Evolutionary conservation across 2,113 vertebrate genomes (phyloP).

Genomic region (Protobothrops flavoviridis): DNA sequence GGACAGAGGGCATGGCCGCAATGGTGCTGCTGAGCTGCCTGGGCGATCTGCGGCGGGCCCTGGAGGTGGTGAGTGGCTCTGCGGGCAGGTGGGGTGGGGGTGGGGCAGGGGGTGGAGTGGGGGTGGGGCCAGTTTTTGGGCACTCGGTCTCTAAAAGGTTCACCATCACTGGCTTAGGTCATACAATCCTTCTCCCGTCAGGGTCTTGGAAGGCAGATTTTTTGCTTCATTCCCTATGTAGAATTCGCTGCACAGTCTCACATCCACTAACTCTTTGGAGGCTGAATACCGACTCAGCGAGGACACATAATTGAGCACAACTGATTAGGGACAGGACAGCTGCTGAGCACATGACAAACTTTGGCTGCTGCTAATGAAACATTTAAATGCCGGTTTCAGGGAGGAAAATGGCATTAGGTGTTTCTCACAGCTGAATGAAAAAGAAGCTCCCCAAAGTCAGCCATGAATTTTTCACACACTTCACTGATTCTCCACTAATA

Average conservation of each 20-base stretch:
- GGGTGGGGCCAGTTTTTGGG: too few relatives aligned
- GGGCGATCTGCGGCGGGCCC: too few relatives aligned
- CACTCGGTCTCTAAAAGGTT: too few relatives aligned
- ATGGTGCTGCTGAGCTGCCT: too few relatives aligned
- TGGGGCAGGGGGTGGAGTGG: too few relatives aligned
- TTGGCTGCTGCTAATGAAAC: constrained; percentile 3
- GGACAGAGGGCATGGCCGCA: too few relatives aligned
- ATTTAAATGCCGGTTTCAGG: constrained; percentile 14
- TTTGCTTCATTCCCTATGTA: fast-evolving
- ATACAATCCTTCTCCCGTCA: not conserved
- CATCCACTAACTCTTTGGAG: not conserved
- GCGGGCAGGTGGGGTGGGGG: too few relatives aligned
- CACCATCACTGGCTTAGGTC: not conserved
- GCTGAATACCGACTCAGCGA: not conserved
- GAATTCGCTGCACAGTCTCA: not conserved
- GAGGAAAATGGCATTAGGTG: not conserved
- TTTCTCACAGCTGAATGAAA: constrained; percentile 21
- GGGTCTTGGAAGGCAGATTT: not conserved
- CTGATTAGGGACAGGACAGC: not conserved
- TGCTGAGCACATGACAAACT: not conserved
- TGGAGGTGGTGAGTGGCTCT: too few relatives aligned
- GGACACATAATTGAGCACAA: not conserved
- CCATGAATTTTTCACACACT: constrained; percentile 21
- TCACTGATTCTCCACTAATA: not conserved
- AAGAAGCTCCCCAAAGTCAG: not conserved